A percentile compares a stretch with the other conserved stretches of the same genome.
phyloP scores from a whole-genome alignment of 2,797 vertebrate species.

The Neomorphus geoffroyi region DNA sequence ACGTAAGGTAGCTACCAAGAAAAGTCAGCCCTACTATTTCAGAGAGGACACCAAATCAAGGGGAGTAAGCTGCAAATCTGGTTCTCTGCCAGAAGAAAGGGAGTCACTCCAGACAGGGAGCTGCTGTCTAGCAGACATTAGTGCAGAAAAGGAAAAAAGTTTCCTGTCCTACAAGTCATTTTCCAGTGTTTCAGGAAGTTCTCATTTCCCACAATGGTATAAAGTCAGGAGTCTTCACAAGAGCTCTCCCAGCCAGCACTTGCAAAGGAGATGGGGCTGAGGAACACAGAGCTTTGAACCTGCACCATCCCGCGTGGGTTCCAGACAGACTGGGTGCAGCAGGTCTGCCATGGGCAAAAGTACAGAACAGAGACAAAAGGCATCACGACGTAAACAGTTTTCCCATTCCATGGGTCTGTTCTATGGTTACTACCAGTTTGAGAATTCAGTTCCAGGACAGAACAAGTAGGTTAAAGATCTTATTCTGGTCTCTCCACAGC shows the following conservation, averaged over 20 bases:
- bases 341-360: background rate
- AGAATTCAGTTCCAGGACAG: background rate
- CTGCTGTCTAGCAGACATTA: background rate
- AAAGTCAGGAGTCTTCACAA: background rate
- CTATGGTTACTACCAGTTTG: background rate
- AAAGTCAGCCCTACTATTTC: background rate
- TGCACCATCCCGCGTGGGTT: background rate
- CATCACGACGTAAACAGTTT: rapidly evolving
- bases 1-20: background rate
- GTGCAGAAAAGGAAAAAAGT: background rate
- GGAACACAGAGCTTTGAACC: background rate
- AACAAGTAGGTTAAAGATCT: background rate
- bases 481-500: background rate
- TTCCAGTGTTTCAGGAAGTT: background rate
- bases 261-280: background rate
- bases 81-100: background rate
- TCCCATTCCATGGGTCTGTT: background rate
- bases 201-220: background rate
- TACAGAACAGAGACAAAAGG: background rate
- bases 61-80: background rate
- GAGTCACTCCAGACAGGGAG: background rate
- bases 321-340: background rate
- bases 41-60: background rate
- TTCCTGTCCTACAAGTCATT: background rate
- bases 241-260: background rate